Percentiles rank a stretch among this genome's conserved stretches.
Conservation (phyloP, 2,888 invertebrate genomes). For the Eurois occulta region DNA sequence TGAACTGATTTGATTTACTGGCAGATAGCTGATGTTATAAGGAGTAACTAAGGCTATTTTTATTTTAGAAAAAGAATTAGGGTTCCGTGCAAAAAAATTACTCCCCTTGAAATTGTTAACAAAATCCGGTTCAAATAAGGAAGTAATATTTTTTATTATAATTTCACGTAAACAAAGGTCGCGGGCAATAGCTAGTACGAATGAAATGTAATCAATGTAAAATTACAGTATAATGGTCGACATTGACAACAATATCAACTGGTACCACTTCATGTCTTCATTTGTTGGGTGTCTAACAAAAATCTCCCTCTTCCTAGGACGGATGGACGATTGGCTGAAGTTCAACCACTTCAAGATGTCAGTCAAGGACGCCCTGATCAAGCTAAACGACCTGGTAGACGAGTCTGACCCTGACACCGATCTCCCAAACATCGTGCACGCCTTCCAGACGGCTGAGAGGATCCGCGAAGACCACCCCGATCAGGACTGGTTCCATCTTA, state of each 20-base stretch:
- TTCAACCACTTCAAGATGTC: slow-evolving; percentile 96
- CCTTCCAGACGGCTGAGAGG: slow-evolving; percentile 98
- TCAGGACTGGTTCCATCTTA: slow-evolving; percentile 98
- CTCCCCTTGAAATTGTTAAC: too few relatives aligned
- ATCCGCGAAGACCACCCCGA: slow-evolving; percentile 96
- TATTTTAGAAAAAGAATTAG: too few relatives aligned
- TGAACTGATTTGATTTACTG: too few relatives aligned
- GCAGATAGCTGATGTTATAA: too few relatives aligned
- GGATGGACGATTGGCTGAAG: slow-evolving; percentile 94
- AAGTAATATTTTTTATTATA: too few relatives aligned
- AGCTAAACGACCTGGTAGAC: slow-evolving; percentile 97
- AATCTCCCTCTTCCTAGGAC: slow-evolving; percentile 83
- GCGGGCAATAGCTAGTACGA: too few relatives aligned
- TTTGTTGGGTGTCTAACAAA: not conserved
- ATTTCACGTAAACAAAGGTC: too few relatives aligned
- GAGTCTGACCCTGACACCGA: slow-evolving; percentile 98
- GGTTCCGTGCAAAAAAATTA: too few relatives aligned
- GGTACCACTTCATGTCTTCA: not conserved
- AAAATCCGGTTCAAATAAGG: too few relatives aligned
- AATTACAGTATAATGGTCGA: too few relatives aligned
- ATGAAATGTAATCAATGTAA: too few relatives aligned
- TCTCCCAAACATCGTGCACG: slow-evolving; percentile 98
- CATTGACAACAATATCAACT: not conserved
- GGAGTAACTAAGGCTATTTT: too few relatives aligned
- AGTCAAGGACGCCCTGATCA: slow-evolving; percentile 96